Percentiles rank a stretch among this genome's conserved stretches.
Evolutionary conservation across 2,113 vertebrate genomes (phyloP).

Genomic region (Hystrix brachyura): DNA sequence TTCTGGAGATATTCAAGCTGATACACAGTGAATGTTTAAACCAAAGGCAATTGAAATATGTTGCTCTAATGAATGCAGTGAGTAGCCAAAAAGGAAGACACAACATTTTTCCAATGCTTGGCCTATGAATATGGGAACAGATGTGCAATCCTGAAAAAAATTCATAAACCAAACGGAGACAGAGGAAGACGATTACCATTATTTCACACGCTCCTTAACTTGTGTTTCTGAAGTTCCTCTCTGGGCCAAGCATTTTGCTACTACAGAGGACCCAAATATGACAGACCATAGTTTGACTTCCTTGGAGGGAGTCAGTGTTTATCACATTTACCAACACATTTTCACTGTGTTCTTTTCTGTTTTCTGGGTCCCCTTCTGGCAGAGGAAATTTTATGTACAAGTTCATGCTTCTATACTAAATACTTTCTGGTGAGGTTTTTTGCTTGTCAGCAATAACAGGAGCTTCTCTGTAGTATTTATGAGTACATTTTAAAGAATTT

Average conservation of each 20-base stretch:
- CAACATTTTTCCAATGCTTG: not conserved
- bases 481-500: constrained; percentile 51
- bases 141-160: constrained; percentile 21
- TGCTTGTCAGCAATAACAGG: constrained; percentile 30
- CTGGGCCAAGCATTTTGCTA: not conserved
- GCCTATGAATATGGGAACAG: not conserved
- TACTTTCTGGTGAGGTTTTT: constrained; percentile 20
- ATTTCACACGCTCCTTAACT: not conserved
- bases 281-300: constrained; percentile 51
- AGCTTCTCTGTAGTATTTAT: constrained; percentile 35
- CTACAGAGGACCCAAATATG: not conserved
- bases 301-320: constrained; percentile 24
- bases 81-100: not conserved
- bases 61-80: not conserved
- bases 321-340: not conserved
- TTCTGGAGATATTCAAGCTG: not conserved
- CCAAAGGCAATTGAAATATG: not conserved
- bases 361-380: not conserved
- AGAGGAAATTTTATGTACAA: not conserved
- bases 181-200: not conserved
- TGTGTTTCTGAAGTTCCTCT: constrained; percentile 54
- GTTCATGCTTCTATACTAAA: not conserved
- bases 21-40: not conserved
- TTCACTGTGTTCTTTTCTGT: constrained; percentile 22
- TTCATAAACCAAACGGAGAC: not conserved